phyloP scores from a whole-genome alignment of 2,888 invertebrate species.

The Lycocerus yunnanus region DNA sequence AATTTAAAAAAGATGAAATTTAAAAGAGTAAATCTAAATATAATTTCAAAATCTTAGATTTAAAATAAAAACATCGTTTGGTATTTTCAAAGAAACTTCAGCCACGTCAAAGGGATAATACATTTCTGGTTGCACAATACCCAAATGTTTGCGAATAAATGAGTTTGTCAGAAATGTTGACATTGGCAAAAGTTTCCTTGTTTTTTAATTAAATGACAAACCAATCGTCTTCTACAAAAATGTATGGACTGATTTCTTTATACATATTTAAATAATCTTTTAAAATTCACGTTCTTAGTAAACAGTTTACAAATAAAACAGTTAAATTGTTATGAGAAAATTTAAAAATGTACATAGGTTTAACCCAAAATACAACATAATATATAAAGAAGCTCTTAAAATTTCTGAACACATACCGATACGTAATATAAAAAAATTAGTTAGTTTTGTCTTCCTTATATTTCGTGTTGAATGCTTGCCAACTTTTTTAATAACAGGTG shows the following conservation, averaged over 20 bases:
- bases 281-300: not conserved
- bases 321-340: not conserved
- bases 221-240: not conserved
- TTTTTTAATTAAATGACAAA: not conserved
- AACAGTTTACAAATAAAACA: not conserved
- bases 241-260: not conserved
- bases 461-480: not conserved
- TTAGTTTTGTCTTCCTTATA: not conserved
- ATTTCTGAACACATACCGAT: not conserved
- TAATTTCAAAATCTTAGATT: not conserved
- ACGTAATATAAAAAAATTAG: not conserved
- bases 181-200: not conserved
- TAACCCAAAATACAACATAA: not conserved
- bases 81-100: not conserved
- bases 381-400: not conserved
- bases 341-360: not conserved
- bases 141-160: not conserved
- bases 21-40: not conserved
- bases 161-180: not conserved
- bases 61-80: not conserved
- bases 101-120: not conserved
- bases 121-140: not conserved
- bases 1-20: not conserved
- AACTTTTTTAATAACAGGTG: not conserved
- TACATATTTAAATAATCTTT: not conserved